Base-by-base conservation (phyloP, 2,113 vertebrate genomes). In the Pomatorhinus ruficollis region DNA sequence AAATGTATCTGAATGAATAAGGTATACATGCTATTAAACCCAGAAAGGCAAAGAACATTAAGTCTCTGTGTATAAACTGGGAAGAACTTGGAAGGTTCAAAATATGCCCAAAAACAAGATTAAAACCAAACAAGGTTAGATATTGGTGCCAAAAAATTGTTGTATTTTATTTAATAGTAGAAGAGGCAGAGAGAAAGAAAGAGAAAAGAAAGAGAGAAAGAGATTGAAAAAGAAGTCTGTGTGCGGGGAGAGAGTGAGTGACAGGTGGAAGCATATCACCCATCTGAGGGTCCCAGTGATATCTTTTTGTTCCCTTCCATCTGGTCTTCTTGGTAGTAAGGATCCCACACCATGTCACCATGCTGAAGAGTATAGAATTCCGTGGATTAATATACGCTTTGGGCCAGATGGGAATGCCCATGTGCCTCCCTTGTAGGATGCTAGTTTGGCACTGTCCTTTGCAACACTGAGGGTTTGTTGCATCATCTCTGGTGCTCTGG, bases 271-370 rank as follows among this genome's bases (percentile, higher is more conserved):
- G 27, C 21, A 11, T 47, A 12, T 49, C 44, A 49, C 16, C 21
- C 35, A 25, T 60, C 28, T 1, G 17, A 25, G 16, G 35, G 28
- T 39, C 35, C 72, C 35, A 61, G 1, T 49, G 27, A 60, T 5
- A 4, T 27, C 52, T 72, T 3, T 1, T 61, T 39, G 21, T 28
- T 33, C n/a, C 28, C 16, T 20, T 61, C 35, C 10, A 9, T 39
- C 35, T 60, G 21, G 7, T 76, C n/a, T 49, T 39, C 56, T 60
- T 31, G n/a, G n/a, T 76, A 21, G 27, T 60, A 20, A 60, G 27
- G 6, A 12, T 76, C 21, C 27, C 21, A 24, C 0, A 3, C 27
- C 15, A 28, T 1, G 4, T 28, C 1, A 5, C 25, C 15, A 24
- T 6, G 1, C 9, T 1, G 3, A 60, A 30, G 56, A 60, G 28